Evolutionary conservation across 1,140 invertebrate species (phyloP), one percentile per base, ranked within the genome.

Genomic region (Phymorhynchus buccinoides): DNA sequence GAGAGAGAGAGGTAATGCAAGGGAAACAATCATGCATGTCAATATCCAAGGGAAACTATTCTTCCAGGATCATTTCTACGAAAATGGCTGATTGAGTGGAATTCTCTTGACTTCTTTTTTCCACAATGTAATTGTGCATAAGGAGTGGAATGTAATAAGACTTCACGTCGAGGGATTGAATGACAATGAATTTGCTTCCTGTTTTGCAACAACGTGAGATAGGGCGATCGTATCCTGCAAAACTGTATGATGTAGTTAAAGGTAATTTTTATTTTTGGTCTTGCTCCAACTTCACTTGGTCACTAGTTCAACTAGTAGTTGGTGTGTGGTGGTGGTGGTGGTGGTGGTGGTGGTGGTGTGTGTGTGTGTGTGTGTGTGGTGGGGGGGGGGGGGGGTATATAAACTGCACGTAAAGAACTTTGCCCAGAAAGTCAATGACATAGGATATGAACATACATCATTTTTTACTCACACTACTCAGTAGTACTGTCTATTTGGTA

Each of bases 161-260:
- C 48, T 14, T 52, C 0, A 14, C 2, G 22, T 52, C 48, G n/a
- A 62, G n/a, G n/a, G 0, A 62, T 27, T 0, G n/a, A 62, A 62
- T 62, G n/a, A 62, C 22, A 62, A 27, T 62, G 56, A 75, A 75
- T 73, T 88, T 89, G 88, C 88, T 89, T 84, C 82, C 86, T 18
- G 32, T 85, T 41, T 48, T 89, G 66, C 87, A 88, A 75, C 62
- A 79, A 73, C 85, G 88, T 52, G 75, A 84, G 41, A 80, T 84
- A 80, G 88, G 88, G 4, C 84, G 87, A 35, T 83, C 56, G 37
- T 80, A 77, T 22, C 88, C 80, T 42, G 42, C 86, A 22, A 87
- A 86, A 73, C 42, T 89, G 22, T 89, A 84, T 68, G 83, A 89
- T 84, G 82, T 80, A 42, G 87, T 87, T 18, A 88, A 86, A 87